Percentiles rank a stretch among this genome's conserved stretches.
These are phyloP conservation scores for Caenorhabditis angaria DNA, from an alignment of 2,888 invertebrate genomes.

Conservation along the genomic window DNA sequence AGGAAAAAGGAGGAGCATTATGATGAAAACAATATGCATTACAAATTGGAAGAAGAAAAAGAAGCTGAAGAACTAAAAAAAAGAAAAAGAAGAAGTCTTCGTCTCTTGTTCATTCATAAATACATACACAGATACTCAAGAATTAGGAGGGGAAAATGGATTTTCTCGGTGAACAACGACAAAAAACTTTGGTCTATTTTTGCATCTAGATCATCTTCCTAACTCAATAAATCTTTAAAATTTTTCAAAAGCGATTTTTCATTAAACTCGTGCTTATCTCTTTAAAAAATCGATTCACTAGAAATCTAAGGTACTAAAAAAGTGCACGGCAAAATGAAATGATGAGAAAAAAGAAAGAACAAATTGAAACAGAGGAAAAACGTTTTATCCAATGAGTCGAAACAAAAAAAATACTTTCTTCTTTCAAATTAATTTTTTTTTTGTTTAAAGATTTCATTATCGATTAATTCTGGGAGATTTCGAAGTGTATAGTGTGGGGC, in stretches of 20 bases:
- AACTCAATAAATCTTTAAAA: no score
- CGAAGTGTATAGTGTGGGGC: no score
- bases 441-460: no score
- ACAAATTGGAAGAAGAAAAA: slow-evolving; percentile 35
- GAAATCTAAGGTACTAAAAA: no score
- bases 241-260: no score
- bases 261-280: no score
- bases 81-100: slow-evolving; percentile 20
- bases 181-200: no score
- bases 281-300: no score
- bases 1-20: slow-evolving; percentile 29
- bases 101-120: neutral
- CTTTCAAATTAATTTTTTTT: neutral
- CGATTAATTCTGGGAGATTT: no score
- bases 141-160: no score
- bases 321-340: neutral
- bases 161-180: no score
- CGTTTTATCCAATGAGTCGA: slow-evolving; percentile 5
- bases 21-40: slow-evolving; percentile 51
- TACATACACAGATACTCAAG: neutral
- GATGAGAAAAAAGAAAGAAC: slow-evolving; percentile 1
- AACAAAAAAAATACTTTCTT: neutral
- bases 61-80: slow-evolving; percentile 3
- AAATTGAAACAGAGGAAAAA: slow-evolving; percentile 10
- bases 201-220: no score